Percentiles rank a stretch among this genome's conserved stretches.
phyloP scores from a whole-genome alignment of 2,797 vertebrate species.

The Sarcoramphus papa region DNA sequence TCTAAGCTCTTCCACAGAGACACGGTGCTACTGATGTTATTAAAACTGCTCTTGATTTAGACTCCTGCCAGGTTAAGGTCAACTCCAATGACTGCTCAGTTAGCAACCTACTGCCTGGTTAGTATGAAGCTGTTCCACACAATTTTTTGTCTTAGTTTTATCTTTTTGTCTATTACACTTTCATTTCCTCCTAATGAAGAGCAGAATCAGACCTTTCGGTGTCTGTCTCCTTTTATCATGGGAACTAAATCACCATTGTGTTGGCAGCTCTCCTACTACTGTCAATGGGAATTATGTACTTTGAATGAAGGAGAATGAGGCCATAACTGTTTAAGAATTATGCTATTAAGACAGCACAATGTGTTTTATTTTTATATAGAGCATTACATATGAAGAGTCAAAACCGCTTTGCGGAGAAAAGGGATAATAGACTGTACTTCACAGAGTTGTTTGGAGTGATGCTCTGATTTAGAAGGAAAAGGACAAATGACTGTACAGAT shows the following conservation, averaged over 20 bases:
- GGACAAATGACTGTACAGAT: slow-evolving; percentile 17
- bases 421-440: slow-evolving; percentile 25
- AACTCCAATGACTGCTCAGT: not conserved
- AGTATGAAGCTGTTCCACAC: not conserved
- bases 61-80: not conserved
- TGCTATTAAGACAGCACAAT: slow-evolving; percentile 36
- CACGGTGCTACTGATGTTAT: not conserved
- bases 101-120: not conserved
- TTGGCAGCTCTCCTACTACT: slow-evolving; percentile 49
- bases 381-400: slow-evolving; percentile 32
- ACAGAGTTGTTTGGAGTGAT: not conserved
- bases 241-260: slow-evolving; percentile 3
- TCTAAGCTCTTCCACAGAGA: not conserved
- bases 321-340: slow-evolving; percentile 57
- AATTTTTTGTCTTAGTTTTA: not conserved
- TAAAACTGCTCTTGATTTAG: not conserved
- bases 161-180: not conserved
- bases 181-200: not conserved
- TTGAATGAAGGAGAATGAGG: slow-evolving; percentile 34
- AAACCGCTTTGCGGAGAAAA: not conserved
- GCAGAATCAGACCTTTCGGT: not conserved
- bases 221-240: not conserved
- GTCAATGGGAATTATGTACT: slow-evolving; percentile 36
- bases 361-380: slow-evolving; percentile 39
- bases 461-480: slow-evolving; percentile 38